These are phyloP conservation scores for Conops quadrifasciatus DNA, from an alignment of 2,888 invertebrate genomes.

Conservation along the genomic window DNA sequence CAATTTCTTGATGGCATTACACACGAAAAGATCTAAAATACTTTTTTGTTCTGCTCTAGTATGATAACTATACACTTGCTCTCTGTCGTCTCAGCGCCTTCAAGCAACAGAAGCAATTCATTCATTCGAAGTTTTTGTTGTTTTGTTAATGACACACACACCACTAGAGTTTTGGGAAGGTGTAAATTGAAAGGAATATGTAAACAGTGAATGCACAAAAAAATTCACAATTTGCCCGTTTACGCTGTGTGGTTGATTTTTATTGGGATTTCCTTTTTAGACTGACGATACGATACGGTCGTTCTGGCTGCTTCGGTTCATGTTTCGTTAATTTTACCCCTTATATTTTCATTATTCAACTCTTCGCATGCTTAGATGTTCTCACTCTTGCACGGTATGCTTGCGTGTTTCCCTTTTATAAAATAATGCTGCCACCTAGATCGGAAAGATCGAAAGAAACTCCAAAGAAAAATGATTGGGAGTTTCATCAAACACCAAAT, in stretches of 20 bases:
- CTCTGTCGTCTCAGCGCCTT: not conserved
- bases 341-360: not conserved
- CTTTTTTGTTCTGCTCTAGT: no score
- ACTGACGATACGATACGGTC: slow-evolving; percentile 37
- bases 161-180: not conserved
- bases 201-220: slow-evolving; percentile 18
- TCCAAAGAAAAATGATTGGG: not conserved
- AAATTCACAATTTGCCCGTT: slow-evolving; percentile 31
- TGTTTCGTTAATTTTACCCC: slow-evolving; percentile 25
- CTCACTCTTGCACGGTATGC: not conserved
- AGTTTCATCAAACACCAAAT: no score
- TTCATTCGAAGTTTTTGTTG: slow-evolving; percentile 21
- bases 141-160: not conserved
- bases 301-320: slow-evolving; percentile 15
- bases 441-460: not conserved
- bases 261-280: slow-evolving; percentile 47
- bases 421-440: not conserved
- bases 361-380: not conserved
- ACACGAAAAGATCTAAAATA: no score
- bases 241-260: slow-evolving; percentile 47
- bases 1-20: no score
- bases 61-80: slow-evolving; percentile 12
- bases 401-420: not conserved
- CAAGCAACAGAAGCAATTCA: not conserved
- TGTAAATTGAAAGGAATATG: not conserved